These are phyloP conservation scores for Mystacornis crossleyi DNA, from an alignment of 2,113 vertebrate genomes.

Conservation along the genomic window DNA sequence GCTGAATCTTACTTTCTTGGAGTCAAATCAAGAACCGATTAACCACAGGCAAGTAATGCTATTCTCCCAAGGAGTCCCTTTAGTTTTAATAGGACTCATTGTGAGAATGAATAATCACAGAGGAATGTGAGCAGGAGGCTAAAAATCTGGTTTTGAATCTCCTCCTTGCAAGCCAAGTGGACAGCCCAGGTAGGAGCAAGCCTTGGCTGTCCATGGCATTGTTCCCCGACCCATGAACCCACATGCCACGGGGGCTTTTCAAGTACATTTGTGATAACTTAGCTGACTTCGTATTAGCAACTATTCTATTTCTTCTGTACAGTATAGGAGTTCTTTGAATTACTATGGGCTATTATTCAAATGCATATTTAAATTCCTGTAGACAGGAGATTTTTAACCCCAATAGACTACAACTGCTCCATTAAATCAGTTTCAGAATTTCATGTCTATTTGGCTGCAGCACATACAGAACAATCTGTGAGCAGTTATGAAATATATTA, in stretches of 20 bases:
- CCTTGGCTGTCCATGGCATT: background rate
- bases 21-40: background rate
- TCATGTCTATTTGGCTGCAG: conserved; percentile 31
- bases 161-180: background rate
- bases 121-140: background rate
- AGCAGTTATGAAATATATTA: conserved; percentile 19
- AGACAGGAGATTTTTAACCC: conserved; percentile 56
- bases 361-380: conserved; percentile 55
- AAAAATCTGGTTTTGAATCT: background rate
- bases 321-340: conserved; percentile 12
- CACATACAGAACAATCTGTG: background rate
- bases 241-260: background rate
- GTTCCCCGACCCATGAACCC: background rate
- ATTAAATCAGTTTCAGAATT: conserved; percentile 47
- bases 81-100: background rate
- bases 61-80: background rate
- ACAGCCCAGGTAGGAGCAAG: background rate
- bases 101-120: conserved; percentile 13
- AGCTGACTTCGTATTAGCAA: background rate
- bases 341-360: conserved; percentile 56
- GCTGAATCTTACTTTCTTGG: background rate
- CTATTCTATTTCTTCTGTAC: background rate
- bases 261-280: background rate
- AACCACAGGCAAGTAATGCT: background rate
- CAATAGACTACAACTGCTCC: conserved; percentile 26